phyloP scores from a whole-genome alignment of 92 coral and sea anemone species.

The Phymanthus crucifer region DNA sequence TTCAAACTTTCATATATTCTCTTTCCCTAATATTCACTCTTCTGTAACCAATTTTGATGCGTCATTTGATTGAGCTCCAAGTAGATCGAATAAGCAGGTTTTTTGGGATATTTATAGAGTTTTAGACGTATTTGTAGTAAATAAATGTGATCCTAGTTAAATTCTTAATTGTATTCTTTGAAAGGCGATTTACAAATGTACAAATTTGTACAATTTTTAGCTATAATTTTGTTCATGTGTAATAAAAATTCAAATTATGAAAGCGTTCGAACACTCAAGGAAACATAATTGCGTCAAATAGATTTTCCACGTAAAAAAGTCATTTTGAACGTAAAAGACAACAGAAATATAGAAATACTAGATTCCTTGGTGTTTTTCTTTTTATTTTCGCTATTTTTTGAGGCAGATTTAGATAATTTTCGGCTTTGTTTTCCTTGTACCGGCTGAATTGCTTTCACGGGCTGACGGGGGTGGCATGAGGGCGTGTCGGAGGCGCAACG shows the following conservation, averaged over 20 bases:
- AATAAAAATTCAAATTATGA: not conserved
- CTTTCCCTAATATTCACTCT: not conserved
- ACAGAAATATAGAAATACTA: not conserved
- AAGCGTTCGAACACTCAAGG: not conserved
- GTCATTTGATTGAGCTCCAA: slow-evolving; percentile 1
- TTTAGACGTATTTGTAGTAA: not conserved
- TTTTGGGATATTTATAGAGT: not conserved
- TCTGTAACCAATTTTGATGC: not conserved
- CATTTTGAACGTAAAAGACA: not conserved
- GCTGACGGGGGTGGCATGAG: slow-evolving; percentile 47
- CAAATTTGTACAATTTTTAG: not conserved
- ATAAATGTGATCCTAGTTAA: not conserved
- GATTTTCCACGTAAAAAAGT: not conserved
- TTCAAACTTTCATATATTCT: not conserved
- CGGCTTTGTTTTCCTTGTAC: not conserved
- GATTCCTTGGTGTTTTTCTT: not conserved
- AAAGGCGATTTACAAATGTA: not conserved
- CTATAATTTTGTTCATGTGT: not conserved
- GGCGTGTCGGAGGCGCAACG: slow-evolving; percentile 56
- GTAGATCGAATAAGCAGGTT: not conserved
- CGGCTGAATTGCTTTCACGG: slow-evolving; percentile 5
- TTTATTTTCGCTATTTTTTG: not conserved
- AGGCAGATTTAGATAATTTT: not conserved
- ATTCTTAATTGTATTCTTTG: not conserved
- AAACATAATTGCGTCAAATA: not conserved